Evolutionary conservation across 1,140 invertebrate species (phyloP).

Genomic region (Pseudomyrmex pallidus): DNA sequence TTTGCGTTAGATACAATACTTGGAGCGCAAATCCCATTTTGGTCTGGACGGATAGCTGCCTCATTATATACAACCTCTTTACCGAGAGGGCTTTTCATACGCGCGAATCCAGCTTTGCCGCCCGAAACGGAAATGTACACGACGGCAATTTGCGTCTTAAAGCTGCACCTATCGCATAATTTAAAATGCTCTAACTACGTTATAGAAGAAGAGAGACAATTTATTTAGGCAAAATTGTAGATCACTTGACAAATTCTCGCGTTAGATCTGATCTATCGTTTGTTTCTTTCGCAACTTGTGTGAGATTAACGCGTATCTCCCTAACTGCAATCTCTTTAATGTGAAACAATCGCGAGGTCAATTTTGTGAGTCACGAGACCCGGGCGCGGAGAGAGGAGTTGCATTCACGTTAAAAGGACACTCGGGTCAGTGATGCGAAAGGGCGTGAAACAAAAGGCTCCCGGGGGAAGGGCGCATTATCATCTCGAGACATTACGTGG

Average conservation of each 20-base stretch:
- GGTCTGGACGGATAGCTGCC: conserved; percentile 1
- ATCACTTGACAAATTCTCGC: neutral
- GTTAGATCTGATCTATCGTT: neutral
- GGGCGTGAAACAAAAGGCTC: conserved; percentile 72
- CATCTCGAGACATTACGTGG: conserved; percentile 70
- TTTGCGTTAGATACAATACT: conserved; percentile 18
- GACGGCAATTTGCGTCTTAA: conserved; percentile 29
- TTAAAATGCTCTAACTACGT: neutral
- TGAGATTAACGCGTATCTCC: too few species aligned
- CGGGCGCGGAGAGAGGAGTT: neutral
- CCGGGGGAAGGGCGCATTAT: conserved; percentile 72
- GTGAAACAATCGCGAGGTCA: conserved; percentile 1
- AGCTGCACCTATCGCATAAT: neutral
- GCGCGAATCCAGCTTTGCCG: neutral
- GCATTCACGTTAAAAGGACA: conserved; percentile 43
- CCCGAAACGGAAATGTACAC: neutral
- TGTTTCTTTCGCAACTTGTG: neutral
- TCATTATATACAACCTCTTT: conserved; percentile 39
- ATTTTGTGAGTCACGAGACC: neutral
- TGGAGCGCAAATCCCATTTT: conserved; percentile 27
- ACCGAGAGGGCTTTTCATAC: conserved; percentile 6
- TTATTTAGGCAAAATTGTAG: neutral
- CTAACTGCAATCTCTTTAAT: neutral
- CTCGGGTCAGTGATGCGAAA: conserved; percentile 31
- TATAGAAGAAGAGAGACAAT: too few species aligned